Evolutionary conservation across 2,797 vertebrate genomes (phyloP).

Genomic region (Darevskia mixta): DNA sequence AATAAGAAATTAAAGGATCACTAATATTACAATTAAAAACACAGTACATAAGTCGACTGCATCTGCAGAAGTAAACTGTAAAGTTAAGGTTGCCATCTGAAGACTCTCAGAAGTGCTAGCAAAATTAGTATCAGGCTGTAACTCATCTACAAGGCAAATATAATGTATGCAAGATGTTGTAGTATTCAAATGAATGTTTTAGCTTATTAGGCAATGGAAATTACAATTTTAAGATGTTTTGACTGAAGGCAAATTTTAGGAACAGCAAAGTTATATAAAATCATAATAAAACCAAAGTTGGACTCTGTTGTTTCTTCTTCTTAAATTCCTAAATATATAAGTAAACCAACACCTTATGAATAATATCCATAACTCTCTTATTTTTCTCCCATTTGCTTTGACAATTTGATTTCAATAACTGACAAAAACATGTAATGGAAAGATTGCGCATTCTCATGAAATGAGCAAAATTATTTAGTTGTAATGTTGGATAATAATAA

Average conservation of each 20-base stretch:
- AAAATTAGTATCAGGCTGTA: background rate
- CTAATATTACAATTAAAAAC: no score
- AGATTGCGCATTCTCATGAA: background rate
- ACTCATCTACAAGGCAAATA: background rate
- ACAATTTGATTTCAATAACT: background rate
- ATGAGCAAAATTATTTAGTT: background rate
- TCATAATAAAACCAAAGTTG: background rate
- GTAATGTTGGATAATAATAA: background rate
- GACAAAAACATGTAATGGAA: conserved; percentile 22
- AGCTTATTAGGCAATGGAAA: background rate
- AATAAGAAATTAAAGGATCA: background rate
- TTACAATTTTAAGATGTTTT: background rate
- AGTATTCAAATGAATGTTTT: background rate
- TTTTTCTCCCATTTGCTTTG: conserved; percentile 29
- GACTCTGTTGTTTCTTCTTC: no score
- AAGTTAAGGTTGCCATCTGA: conserved; percentile 3
- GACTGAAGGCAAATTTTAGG: background rate
- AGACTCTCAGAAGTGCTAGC: background rate
- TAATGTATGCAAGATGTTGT: background rate
- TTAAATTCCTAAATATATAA: background rate
- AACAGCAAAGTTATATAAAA: background rate
- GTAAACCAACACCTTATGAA: background rate
- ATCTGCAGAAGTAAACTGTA: background rate
- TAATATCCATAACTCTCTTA: background rate
- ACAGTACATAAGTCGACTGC: no score